Evolutionary conservation across 2,113 vertebrate genomes (phyloP), one percentile per base, ranked within the genome.

Genomic region (Chloroceryle aenea): DNA sequence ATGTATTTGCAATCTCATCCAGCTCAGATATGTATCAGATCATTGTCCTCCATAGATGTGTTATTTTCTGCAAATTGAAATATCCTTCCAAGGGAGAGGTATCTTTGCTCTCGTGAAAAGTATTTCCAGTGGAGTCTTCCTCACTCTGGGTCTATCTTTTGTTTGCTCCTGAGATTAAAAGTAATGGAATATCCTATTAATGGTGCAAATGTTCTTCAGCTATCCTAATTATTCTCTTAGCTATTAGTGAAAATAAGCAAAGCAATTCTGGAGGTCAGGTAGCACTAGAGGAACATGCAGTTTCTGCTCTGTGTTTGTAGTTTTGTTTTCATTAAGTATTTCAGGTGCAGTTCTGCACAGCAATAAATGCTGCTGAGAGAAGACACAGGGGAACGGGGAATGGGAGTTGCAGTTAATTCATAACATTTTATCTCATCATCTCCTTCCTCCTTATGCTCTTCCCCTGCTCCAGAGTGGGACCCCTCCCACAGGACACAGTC

Each of bases 251-350:
- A 90, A 50, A 72, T 47, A 55, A 47, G 19, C 75, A 77, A 79
- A 91, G 16, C 27, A 69, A 23, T 79, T 61, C 50, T 58, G 47
- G 48, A 81, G 55, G 81, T 91, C 82, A 90, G 14, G 42, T 67
- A 79, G 15, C 42, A 59, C 53, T 66, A 25, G 25, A 82, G 55
- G 21, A 80, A 42, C 42, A 63, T 1, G 2, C 8, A 36, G 15
- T 53, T 94, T 87, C 67, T 80, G 16, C 14, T 91, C 19, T 52
- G 18, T 79, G 38, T 85, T 91, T 89, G 32, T 85, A 52, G 21
- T 85, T 66, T 87, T 42, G 15, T 88, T 93, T 93, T 91, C 75
- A 77, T 91, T 80, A 83, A 71, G 50, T 80, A 90, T 80, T 94
- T 91, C 90, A 87, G 18, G 14, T 71, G 42, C 26, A 77, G 42